Evolutionary conservation across 2,888 invertebrate species (phyloP), one percentile per base, ranked within the genome.

Genomic region (Drosophila subquinaria): DNA sequence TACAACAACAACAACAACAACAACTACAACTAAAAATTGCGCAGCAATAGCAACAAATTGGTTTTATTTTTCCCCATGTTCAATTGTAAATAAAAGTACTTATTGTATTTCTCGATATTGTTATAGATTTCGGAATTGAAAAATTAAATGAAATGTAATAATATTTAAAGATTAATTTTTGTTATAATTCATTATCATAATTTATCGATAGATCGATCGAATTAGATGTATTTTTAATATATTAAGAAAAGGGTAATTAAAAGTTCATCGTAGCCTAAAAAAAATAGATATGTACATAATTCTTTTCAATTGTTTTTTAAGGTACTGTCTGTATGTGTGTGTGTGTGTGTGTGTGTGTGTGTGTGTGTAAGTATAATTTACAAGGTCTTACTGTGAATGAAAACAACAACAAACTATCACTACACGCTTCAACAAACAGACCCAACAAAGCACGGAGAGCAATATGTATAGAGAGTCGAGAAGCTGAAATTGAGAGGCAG

Each of bases 21-120:
- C 27, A 36, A 56, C 42, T 56, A 50, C 61, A 73, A 70, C 38
- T 56, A 65, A 80, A 59, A 80, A 81, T 69, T 80, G 71, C 79
- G 82, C 79, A 79, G 81, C 66, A 56, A 69, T 66, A 63, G 47
- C 73, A 81, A 79, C 66, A 74, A 70, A 66, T 63, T 45, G 20
- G 5, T 43, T 43, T 42, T 30, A 11, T 27, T 17, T 40, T 51
- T 27, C 27, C 27, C 27, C 42, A 2, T 51, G 5, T 47, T 59
- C 57, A 27, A 47, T 47, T 47, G 36, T 27, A 15, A 27, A 5
- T 9, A 23, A n/a, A 15, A 10, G 5, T 6, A 36, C 33, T 30
- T 13, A 8, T 30, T 33, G 15, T 10, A 10, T 6, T 38, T 38
- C 38, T 15, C 9, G 30, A 11, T 33, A 50, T 55, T 13, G 13